A percentile compares a stretch with the other conserved stretches of the same genome.
Conservation (phyloP, 2,113 vertebrate genomes). For the Tragelaphus buxtoni region DNA sequence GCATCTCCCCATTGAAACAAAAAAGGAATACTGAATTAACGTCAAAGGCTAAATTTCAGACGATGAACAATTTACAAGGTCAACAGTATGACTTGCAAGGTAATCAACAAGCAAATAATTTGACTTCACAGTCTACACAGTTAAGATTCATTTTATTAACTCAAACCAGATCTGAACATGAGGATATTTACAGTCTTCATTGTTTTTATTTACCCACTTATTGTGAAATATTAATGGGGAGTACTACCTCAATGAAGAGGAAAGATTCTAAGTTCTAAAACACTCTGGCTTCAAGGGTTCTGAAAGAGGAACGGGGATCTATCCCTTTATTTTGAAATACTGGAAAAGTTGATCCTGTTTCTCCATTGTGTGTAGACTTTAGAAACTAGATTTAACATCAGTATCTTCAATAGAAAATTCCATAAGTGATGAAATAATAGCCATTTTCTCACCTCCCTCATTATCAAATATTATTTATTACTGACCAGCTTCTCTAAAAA, state of each 20-base stretch:
- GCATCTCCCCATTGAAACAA: not conserved
- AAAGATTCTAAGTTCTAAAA: conserved; percentile 4
- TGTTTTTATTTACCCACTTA: not conserved
- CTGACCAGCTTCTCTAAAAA: not conserved
- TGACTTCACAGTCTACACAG: not conserved
- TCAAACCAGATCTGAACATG: not conserved
- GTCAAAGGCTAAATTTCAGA: not conserved
- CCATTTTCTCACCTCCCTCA: not conserved
- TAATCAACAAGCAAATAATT: not conserved
- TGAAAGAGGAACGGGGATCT: not conserved
- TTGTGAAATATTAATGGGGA: not conserved
- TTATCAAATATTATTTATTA: not conserved
- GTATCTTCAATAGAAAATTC: not conserved
- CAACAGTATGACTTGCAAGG: not conserved
- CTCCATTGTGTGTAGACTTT: not conserved
- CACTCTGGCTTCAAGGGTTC: not conserved
- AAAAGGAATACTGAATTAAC: not conserved
- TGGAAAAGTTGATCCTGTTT: not conserved
- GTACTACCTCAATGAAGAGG: not conserved
- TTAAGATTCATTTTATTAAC: not conserved
- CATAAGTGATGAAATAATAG: not conserved
- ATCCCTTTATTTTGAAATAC: not conserved
- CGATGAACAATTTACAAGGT: not conserved
- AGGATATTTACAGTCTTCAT: not conserved
- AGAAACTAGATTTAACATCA: not conserved